These are phyloP conservation scores for Cephus sareptanus DNA, from an alignment of 2,888 invertebrate genomes.

Conservation along the genomic window DNA sequence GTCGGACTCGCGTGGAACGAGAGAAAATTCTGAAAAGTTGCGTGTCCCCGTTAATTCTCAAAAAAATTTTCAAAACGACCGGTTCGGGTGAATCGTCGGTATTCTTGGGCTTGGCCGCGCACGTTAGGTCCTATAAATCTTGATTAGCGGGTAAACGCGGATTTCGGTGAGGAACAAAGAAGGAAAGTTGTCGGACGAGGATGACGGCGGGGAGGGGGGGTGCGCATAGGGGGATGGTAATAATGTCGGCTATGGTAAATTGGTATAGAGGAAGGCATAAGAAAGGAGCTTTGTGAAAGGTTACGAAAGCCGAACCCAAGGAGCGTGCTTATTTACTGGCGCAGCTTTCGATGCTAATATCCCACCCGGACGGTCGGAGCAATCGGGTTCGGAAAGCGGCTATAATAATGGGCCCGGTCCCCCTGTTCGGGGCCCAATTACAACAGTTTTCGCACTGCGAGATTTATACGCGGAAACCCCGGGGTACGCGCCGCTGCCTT, in stretches of 20 bases:
- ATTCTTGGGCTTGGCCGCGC: neutral
- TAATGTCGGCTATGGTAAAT: neutral
- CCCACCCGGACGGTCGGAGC: constrained; percentile 23
- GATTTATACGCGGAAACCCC: constrained; percentile 30
- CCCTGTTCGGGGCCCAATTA: constrained; percentile 32
- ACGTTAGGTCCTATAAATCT: neutral
- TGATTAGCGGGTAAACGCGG: neutral
- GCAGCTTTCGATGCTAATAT: constrained; percentile 41
- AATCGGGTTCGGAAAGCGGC: constrained; percentile 17
- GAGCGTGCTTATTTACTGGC: constrained; percentile 37
- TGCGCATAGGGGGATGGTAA: neutral
- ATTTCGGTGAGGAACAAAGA: neutral
- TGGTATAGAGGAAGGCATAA: neutral
- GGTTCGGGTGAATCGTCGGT: neutral
- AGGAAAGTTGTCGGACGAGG: neutral
- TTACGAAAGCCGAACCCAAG: neutral
- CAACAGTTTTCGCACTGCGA: constrained; percentile 41
- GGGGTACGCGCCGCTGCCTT: constrained; percentile 24
- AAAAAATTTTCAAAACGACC: neutral
- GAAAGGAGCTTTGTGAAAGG: neutral
- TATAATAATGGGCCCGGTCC: constrained; percentile 27
- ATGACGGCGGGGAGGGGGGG: neutral
- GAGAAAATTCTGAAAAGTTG: neutral
- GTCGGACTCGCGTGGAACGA: neutral
- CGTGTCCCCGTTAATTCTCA: neutral